A percentile compares a stretch with the other conserved stretches of the same genome.
These are phyloP conservation scores for Drosophila peninsularis DNA, from an alignment of 2,888 invertebrate genomes.

Conservation along the genomic window DNA sequence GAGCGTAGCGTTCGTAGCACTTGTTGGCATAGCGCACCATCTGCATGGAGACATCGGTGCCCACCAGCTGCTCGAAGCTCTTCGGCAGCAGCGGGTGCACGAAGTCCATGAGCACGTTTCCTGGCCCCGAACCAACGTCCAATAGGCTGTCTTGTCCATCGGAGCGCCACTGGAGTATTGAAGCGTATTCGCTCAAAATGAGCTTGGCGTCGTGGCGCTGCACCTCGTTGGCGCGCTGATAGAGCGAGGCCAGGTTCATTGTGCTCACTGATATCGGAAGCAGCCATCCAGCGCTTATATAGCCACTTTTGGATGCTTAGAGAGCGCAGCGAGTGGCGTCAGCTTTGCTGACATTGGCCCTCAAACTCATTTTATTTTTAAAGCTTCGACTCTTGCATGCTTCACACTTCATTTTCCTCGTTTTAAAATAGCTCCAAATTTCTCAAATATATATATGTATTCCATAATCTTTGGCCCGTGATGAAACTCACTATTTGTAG, in stretches of 20 bases:
- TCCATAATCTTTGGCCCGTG: background rate
- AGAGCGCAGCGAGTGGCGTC: conserved; percentile 29
- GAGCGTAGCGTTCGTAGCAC: conserved; percentile 84
- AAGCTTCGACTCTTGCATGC: conserved; percentile 40
- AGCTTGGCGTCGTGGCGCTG: conserved; percentile 89
- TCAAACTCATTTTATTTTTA: conserved; percentile 56
- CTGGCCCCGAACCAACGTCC: conserved; percentile 92
- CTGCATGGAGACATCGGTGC: conserved; percentile 89
- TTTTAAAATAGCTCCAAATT: conserved; percentile 2
- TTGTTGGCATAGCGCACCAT: conserved; percentile 89
- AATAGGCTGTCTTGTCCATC: conserved; percentile 86
- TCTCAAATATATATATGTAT: background rate
- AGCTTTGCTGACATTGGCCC: conserved; percentile 32
- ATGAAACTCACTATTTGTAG: background rate
- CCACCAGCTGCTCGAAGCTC: conserved; percentile 86
- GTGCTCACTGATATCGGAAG: conserved; percentile 47
- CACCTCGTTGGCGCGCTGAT: conserved; percentile 88
- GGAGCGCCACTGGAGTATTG: conserved; percentile 86
- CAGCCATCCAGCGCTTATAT: conserved; percentile 56
- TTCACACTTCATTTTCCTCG: background rate
- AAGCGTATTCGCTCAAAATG: conserved; percentile 88
- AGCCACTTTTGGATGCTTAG: conserved; percentile 13
- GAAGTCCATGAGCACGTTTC: conserved; percentile 88
- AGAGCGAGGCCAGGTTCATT: conserved; percentile 89
- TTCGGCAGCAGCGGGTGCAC: conserved; percentile 87